A percentile compares a stretch with the other conserved stretches of the same genome.
Conservation (phyloP, 2,113 vertebrate species). For the Xenopus laevis region DNA sequence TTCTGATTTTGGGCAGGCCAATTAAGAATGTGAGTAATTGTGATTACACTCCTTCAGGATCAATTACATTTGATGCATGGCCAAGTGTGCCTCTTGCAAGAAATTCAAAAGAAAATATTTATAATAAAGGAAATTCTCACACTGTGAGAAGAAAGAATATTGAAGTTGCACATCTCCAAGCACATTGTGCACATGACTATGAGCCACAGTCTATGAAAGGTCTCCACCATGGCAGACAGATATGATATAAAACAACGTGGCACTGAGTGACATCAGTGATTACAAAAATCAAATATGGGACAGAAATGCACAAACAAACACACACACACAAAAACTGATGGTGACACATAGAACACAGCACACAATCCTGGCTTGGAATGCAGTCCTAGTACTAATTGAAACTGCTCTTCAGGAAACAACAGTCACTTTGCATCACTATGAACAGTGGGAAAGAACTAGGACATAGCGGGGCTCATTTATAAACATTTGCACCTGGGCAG, state of each 20-base stretch:
- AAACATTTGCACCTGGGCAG: no score
- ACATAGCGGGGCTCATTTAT: no score
- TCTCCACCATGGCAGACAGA: no score
- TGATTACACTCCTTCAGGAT: slow-evolving; percentile 90
- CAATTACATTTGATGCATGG: slow-evolving; percentile 87
- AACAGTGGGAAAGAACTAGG: neutral
- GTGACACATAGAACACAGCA: neutral
- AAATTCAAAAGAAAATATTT: slow-evolving; percentile 61
- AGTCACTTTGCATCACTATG: neutral
- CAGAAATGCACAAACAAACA: no score
- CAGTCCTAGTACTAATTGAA: neutral
- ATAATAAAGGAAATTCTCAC: slow-evolving; percentile 58
- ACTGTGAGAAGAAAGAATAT: slow-evolving; percentile 5
- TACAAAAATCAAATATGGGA: neutral
- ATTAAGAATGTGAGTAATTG: slow-evolving; percentile 98
- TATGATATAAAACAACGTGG: no score
- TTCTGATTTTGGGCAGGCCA: slow-evolving; percentile 93
- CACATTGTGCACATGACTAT: no score
- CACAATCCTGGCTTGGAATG: neutral
- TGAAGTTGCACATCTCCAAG: neutral
- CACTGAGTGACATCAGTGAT: neutral
- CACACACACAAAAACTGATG: no score
- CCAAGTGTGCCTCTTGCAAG: slow-evolving; percentile 71
- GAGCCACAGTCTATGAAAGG: no score
- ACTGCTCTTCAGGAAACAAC: neutral